phyloP scores from a whole-genome alignment of 2,113 vertebrate genomes.

The Asarcornis scutulata region DNA sequence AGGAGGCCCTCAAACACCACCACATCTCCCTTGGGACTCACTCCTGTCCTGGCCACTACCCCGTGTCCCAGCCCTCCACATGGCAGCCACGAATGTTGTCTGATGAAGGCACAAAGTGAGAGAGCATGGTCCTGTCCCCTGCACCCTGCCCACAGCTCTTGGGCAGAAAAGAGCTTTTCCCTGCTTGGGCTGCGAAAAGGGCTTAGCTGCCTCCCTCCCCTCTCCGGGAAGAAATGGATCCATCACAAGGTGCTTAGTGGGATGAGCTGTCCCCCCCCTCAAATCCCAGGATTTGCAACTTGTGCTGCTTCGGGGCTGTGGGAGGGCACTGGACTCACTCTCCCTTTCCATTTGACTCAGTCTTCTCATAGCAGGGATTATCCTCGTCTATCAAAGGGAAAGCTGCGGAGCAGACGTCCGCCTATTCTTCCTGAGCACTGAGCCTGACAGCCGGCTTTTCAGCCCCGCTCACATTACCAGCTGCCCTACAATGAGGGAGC shows the following conservation, averaged over 20 bases:
- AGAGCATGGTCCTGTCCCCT: neutral
- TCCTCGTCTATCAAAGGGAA: constrained; percentile 70
- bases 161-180: neutral
- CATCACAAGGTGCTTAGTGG: constrained; percentile 46
- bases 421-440: constrained; percentile 68
- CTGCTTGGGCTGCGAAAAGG: neutral
- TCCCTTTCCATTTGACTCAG: constrained; percentile 68
- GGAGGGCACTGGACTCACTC: constrained; percentile 57
- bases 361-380: constrained; percentile 72
- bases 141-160: neutral
- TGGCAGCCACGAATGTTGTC: neutral
- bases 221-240: constrained; percentile 32
- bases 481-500: constrained; percentile 69
- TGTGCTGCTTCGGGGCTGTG: constrained; percentile 28
- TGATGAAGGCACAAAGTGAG: accelerated
- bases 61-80: neutral
- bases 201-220: neutral
- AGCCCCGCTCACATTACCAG: constrained; percentile 69
- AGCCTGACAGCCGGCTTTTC: constrained; percentile 68
- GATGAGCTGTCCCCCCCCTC: constrained; percentile 17
- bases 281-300: constrained; percentile 52
- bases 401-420: constrained; percentile 70
- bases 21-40: neutral
- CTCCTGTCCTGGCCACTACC: accelerated
- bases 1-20: neutral